These are phyloP conservation scores for Perizoma flavofasciatum DNA, from an alignment of 2,888 invertebrate genomes.

Conservation along the genomic window DNA sequence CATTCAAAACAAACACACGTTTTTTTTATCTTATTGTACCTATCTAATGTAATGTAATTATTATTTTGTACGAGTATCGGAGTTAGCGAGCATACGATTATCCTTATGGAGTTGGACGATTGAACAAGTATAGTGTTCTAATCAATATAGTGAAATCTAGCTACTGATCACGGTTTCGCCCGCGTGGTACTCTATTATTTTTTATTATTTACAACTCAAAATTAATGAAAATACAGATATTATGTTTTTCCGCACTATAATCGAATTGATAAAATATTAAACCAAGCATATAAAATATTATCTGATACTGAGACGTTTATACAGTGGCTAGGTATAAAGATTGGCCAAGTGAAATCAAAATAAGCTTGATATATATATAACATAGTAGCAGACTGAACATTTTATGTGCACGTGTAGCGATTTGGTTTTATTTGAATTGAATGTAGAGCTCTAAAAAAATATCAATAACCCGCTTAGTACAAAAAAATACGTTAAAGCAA, in stretches of 20 bases:
- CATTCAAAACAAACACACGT: too few relatives aligned
- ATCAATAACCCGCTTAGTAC: not conserved
- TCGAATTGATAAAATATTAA: not conserved
- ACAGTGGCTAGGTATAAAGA: not conserved
- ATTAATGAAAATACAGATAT: too few relatives aligned
- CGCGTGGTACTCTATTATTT: too few relatives aligned
- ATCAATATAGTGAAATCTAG: too few relatives aligned
- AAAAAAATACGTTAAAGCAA: not conserved
- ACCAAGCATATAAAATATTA: not conserved
- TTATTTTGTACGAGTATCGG: too few relatives aligned
- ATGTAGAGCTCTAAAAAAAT: not conserved
- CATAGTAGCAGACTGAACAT: not conserved
- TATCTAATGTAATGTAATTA: too few relatives aligned
- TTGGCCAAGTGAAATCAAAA: not conserved
- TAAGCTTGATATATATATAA: not conserved
- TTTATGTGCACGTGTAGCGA: not conserved
- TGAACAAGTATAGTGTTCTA: too few relatives aligned
- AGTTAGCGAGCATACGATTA: too few relatives aligned
- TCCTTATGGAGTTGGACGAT: too few relatives aligned
- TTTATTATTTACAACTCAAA: too few relatives aligned
- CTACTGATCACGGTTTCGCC: too few relatives aligned
- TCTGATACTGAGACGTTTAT: not conserved
- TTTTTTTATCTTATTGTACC: too few relatives aligned
- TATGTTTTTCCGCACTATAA: not conserved
- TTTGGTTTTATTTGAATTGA: not conserved